Base-by-base conservation (phyloP, 1,140 invertebrate genomes). In the Bombus sylvicola region DNA sequence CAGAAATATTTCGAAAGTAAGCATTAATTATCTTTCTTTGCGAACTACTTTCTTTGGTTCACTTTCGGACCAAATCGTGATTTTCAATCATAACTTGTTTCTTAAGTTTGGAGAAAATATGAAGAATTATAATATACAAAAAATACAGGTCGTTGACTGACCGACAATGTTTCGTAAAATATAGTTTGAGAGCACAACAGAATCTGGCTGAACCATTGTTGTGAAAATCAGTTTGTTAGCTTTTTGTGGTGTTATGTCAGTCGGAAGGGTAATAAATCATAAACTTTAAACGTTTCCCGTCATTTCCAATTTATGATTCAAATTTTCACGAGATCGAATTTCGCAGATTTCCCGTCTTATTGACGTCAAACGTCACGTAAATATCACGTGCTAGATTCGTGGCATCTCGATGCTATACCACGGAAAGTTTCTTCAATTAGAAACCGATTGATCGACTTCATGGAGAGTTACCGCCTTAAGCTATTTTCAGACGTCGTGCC, bases 341-440 rank as follows among this genome's bases (percentile, higher is more conserved):
- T 57, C 34, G 59, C n/a, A n/a, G 34, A 31, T 77, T 57, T 43
- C 9, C 81, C 28, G 22, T 28, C 57, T 47, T 37, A 83, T 68
- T 83, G 74, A 68, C 43, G 43, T 68, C 74, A 77, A 31, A 78
- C 74, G 25, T 53, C 74, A 83, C 47, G 74, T 78, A 77, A 57
- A 57, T 64, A 47, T 57, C 81, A 83, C 72, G 81, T 83, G 81
- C n/a, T 57, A 31, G 57, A 37, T 69, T 18, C 79, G 37, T 81
- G 79, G 34, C 8, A 73, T n/a, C 41, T 34, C 43, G 39, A 31
- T 66, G 37, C 28, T 41, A 47, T 34, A 53, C 59, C 41, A 64
- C 28, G 62, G 73, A 74, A 83, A 83, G 59, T 76, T 83, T 78
- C 81, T 64, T 53, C 75, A 83, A 83, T 83, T 83, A 78, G 81